Percentiles rank a stretch among this genome's conserved stretches.
These are phyloP conservation scores for Leguminivora glycinivorella DNA, from an alignment of 1,140 invertebrate species.

Conservation along the genomic window DNA sequence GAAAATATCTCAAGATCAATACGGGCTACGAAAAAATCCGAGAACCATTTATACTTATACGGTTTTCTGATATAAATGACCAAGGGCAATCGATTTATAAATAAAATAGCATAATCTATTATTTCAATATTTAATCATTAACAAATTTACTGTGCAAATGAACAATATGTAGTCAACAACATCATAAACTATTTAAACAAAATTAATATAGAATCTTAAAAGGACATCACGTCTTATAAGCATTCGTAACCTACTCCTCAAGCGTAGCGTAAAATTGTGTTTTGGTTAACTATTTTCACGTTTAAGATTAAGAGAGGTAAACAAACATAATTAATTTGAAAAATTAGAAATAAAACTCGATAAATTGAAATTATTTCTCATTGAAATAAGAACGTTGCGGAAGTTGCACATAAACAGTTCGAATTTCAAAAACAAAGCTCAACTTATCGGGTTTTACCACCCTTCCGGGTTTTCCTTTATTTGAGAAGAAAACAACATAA, in stretches of 20 bases:
- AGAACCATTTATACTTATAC: no score
- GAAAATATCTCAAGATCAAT: no score
- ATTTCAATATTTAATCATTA: conserved; percentile 66
- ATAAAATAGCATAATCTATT: conserved; percentile 31
- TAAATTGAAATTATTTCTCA: no score
- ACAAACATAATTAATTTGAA: no score
- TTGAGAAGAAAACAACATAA: background rate
- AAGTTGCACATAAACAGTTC: no score
- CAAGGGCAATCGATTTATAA: background rate
- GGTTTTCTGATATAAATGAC: no score
- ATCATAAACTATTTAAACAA: conserved; percentile 75
- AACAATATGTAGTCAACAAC: conserved; percentile 65
- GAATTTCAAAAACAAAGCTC: no score
- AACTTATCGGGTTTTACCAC: no score
- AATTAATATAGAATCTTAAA: conserved; percentile 60
- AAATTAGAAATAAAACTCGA: no score
- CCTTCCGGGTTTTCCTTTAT: background rate
- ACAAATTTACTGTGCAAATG: conserved; percentile 68
- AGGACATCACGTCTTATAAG: conserved; percentile 35
- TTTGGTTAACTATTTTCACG: conserved; percentile 32
- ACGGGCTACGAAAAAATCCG: no score
- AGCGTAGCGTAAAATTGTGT: conserved; percentile 17
- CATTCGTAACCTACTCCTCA: conserved; percentile 27
- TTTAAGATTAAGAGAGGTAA: conserved; percentile 13
- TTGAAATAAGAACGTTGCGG: no score